These are phyloP conservation scores for Phymatocera aterrima DNA, from an alignment of 2,888 invertebrate species.

Conservation along the genomic window DNA sequence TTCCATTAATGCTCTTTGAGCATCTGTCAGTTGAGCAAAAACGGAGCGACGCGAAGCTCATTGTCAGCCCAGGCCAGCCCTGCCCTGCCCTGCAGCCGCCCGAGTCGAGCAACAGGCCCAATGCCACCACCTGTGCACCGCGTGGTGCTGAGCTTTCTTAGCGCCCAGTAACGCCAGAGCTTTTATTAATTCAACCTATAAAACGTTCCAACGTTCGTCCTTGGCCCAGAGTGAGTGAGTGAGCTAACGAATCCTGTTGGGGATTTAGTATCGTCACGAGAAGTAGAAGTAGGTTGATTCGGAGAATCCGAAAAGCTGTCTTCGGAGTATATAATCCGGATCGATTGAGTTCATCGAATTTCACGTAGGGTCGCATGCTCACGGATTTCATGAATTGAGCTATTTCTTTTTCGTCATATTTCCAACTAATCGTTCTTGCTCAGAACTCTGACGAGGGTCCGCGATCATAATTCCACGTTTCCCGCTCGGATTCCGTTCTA, in stretches of 20 bases:
- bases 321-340: neutral
- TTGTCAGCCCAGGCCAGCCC: neutral
- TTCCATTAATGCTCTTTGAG: constrained; percentile 5
- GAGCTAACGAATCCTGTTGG: neutral
- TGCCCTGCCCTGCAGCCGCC: neutral
- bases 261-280: neutral
- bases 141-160: neutral
- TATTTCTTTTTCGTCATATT: neutral
- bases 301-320: neutral
- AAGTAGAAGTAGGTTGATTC: neutral
- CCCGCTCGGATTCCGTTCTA: neutral
- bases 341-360: constrained; percentile 6
- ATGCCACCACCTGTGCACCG: constrained; percentile 3
- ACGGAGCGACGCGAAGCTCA: neutral
- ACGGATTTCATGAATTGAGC: neutral
- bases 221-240: neutral
- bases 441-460: constrained; percentile 17
- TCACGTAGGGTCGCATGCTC: neutral
- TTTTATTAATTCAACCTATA: constrained; percentile 16
- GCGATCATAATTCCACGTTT: neutral
- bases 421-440: neutral
- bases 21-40: constrained; percentile 1
- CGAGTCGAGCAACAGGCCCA: constrained; percentile 4
- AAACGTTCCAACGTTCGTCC: neutral
- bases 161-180: neutral